A percentile compares a stretch with the other conserved stretches of the same genome.
Conservation (phyloP, 2,113 vertebrate genomes). For the Merops nubicus region DNA sequence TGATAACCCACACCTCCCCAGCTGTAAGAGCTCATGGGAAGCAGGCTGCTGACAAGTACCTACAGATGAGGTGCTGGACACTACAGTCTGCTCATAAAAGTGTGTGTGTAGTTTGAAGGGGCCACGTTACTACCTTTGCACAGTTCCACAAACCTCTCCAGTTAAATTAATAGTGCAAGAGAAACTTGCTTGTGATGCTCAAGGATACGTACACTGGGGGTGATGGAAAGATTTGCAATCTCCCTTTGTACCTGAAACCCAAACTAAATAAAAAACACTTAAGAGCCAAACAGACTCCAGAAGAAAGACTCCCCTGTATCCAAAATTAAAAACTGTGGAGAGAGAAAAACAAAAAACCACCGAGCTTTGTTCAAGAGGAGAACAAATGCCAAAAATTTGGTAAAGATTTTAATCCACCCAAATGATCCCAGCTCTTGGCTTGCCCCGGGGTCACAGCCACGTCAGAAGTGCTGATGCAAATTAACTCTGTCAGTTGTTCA, state of each 20-base stretch:
- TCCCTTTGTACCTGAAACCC: not conserved
- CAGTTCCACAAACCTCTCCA: not conserved
- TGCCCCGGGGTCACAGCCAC: not conserved
- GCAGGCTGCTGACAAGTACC: not conserved
- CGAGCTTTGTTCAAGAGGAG: not conserved
- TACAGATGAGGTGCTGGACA: not conserved
- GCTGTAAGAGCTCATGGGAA: not conserved
- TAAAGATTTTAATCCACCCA: constrained; percentile 25
- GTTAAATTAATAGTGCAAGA: not conserved
- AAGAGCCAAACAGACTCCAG: not conserved
- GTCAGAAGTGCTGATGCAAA: constrained; percentile 9
- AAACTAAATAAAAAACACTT: not conserved
- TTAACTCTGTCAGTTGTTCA: constrained; percentile 47
- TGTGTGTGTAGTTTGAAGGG: not conserved
- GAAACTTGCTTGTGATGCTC: not conserved
- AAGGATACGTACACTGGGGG: fast-evolving
- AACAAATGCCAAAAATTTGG: constrained; percentile 2
- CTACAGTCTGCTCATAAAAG: not conserved
- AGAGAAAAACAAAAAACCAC: not conserved
- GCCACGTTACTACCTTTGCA: not conserved
- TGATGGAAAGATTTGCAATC: not conserved
- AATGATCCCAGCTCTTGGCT: constrained; percentile 5
- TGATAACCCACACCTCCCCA: not conserved
- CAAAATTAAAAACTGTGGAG: not conserved
- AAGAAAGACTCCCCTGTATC: not conserved